Percentiles rank a stretch among this genome's conserved stretches.
These are phyloP conservation scores for Lytechinus pictus DNA, from an alignment of 35 echinoderm and acorn worm genomes.

Conservation along the genomic window DNA sequence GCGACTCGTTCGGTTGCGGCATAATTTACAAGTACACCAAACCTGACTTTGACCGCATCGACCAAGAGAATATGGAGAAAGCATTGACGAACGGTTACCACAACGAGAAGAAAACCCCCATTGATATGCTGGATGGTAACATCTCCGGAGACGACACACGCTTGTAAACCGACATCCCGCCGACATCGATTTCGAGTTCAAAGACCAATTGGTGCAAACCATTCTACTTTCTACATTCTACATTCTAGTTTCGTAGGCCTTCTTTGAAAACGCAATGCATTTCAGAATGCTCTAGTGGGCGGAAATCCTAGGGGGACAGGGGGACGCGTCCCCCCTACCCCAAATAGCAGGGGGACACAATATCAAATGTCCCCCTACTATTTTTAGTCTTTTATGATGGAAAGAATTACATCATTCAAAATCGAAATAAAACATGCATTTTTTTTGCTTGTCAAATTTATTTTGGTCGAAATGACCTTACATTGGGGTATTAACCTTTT, in stretches of 20 bases:
- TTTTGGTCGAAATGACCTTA: too few species aligned
- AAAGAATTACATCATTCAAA: too few species aligned
- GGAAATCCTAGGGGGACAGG: too few species aligned
- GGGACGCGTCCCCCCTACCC: too few species aligned
- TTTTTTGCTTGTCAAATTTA: too few species aligned
- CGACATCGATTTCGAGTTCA: background rate
- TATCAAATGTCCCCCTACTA: too few species aligned
- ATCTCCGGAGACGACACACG: background rate
- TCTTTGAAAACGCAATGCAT: background rate
- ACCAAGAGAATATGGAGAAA: background rate
- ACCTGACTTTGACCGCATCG: conserved; percentile 63
- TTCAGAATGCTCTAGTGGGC: background rate
- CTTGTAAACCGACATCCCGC: background rate
- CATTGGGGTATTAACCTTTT: too few species aligned
- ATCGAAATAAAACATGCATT: too few species aligned
- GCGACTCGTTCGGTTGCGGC: conserved; percentile 88
- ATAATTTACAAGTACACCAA: conserved; percentile 65
- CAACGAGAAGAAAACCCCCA: background rate
- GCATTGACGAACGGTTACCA: conserved; percentile 11
- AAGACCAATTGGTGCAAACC: background rate
- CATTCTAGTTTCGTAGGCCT: background rate
- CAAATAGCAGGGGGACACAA: too few species aligned
- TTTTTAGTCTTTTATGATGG: too few species aligned
- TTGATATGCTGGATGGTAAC: background rate
- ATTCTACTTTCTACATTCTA: too few species aligned